A percentile compares a stretch with the other conserved stretches of the same genome.
Evolutionary conservation across 2,797 vertebrate genomes (phyloP).

Genomic region (Notamacropus eugenii): DNA sequence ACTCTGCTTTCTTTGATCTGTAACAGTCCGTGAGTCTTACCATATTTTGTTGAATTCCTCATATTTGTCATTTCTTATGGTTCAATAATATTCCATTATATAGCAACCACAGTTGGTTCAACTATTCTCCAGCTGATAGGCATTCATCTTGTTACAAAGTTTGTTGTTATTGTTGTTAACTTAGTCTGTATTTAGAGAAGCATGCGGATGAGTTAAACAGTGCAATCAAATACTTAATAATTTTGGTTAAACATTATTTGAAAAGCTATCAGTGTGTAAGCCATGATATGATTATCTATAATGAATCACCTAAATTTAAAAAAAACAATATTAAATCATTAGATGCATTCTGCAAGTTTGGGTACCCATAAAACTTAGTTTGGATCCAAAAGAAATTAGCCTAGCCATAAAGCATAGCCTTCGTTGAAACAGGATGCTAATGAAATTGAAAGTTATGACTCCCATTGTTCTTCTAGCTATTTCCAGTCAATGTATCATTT

Average conservation of each 20-base stretch:
- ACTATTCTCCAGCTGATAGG: neutral
- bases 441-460: conserved; percentile 48
- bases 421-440: conserved; percentile 33
- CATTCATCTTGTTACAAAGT: neutral
- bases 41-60: neutral
- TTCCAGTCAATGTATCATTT: conserved; percentile 37
- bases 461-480: neutral
- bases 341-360: neutral
- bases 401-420: conserved; percentile 10
- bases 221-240: conserved; percentile 19
- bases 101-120: neutral
- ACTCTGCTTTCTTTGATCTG: neutral
- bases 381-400: conserved; percentile 39
- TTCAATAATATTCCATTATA: neutral
- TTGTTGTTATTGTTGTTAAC: neutral
- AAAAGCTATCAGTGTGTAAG: conserved; percentile 1
- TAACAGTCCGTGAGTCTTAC: neutral
- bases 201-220: conserved; percentile 14
- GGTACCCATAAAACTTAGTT: conserved; percentile 1
- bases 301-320: neutral
- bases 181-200: conserved; percentile 17
- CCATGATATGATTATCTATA: neutral
- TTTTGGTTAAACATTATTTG: conserved; percentile 41
- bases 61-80: neutral
- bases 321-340: neutral